Conservation (phyloP, 2,888 invertebrate species). For the Norana najaformis region DNA sequence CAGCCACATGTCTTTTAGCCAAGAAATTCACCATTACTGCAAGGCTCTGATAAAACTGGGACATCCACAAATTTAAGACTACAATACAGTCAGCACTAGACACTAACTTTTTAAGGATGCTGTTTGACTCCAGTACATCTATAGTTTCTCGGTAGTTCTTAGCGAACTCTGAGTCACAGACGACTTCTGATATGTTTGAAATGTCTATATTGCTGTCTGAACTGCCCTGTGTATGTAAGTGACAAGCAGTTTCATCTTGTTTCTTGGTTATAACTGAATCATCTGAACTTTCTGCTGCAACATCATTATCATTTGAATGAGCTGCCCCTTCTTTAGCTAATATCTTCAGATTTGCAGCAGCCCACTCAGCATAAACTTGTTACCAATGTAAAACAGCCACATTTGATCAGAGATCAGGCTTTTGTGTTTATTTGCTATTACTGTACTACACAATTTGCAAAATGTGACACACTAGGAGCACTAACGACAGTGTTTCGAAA, state of each 20-base stretch:
- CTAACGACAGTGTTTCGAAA: background rate
- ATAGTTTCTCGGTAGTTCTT: slow-evolving; percentile 81
- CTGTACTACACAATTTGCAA: background rate
- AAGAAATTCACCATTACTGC: background rate
- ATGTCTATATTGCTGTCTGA: slow-evolving; percentile 46
- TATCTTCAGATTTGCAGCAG: slow-evolving; percentile 25
- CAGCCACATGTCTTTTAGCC: no score
- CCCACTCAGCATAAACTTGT: slow-evolving; percentile 23
- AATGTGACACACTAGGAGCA: background rate
- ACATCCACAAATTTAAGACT: no score
- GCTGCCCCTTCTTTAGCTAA: background rate
- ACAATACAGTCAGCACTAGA: background rate
- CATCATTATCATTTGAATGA: background rate
- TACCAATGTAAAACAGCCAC: background rate
- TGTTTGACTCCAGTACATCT: slow-evolving; percentile 75
- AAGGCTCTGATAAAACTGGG: background rate
- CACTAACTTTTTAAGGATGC: slow-evolving; percentile 57
- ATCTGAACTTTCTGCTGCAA: background rate
- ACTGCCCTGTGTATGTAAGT: slow-evolving; percentile 66
- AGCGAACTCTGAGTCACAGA: slow-evolving; percentile 73
- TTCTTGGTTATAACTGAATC: background rate
- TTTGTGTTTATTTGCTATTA: background rate
- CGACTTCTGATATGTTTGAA: background rate
- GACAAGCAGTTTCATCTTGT: slow-evolving; percentile 38
- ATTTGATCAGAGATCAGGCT: background rate